Percentiles rank a stretch among this genome's conserved stretches.
phyloP scores from a whole-genome alignment of 2,888 invertebrate genomes.

The Cancer borealis region DNA sequence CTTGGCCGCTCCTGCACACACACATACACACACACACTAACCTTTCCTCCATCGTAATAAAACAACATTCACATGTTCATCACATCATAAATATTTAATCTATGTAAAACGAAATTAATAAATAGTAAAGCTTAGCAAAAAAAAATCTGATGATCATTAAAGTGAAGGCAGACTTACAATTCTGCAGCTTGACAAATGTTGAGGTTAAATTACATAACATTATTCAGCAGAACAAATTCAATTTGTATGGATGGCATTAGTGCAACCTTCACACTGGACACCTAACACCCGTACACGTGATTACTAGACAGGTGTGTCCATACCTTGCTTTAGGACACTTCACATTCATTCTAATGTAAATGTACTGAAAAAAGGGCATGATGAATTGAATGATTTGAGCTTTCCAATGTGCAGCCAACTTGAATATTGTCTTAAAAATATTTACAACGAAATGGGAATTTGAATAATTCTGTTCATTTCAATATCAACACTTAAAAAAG shows the following conservation, averaged over 20 bases:
- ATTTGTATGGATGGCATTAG: not conserved
- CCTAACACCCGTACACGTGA: not conserved
- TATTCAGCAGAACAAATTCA: not conserved
- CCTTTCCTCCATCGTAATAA: not conserved
- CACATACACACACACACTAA: not conserved
- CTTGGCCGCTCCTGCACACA: too few species aligned
- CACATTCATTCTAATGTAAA: too few species aligned
- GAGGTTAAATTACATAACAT: not conserved
- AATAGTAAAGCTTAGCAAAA: too few species aligned
- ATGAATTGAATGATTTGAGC: too few species aligned
- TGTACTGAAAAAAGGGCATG: too few species aligned
- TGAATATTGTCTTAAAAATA: too few species aligned
- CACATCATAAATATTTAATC: not conserved
- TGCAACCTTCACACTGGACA: not conserved
- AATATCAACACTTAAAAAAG: too few species aligned
- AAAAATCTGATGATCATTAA: not conserved
- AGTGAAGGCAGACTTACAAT: not conserved
- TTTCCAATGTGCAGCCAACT: too few species aligned
- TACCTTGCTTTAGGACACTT: too few species aligned
- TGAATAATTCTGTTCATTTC: too few species aligned
- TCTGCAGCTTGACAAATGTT: not conserved
- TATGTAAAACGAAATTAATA: not conserved
- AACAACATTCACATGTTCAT: not conserved
- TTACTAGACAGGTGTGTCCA: too few species aligned
- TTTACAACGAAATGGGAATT: not conserved